A percentile compares a stretch with the other conserved stretches of the same genome.
Evolutionary conservation across 2,113 vertebrate species (phyloP).

Genomic region (Corvus cornix): DNA sequence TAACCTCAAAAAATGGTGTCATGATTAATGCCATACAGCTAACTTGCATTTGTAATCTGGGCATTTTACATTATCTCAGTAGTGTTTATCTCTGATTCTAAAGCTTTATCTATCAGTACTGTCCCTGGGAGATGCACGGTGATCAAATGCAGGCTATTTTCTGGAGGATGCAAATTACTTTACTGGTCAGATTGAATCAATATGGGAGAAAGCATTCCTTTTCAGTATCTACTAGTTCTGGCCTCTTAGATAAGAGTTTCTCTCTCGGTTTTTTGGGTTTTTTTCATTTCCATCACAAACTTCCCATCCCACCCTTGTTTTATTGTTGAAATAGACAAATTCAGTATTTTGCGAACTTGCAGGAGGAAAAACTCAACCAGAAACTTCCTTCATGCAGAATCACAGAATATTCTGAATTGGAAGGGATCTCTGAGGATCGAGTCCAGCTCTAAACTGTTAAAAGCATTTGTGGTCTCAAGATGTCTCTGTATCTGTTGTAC

Average conservation of each 20-base stretch:
- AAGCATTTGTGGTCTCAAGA: neutral
- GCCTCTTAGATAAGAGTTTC: neutral
- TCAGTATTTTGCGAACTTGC: neutral
- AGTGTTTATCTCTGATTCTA: neutral
- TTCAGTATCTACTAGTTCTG: neutral
- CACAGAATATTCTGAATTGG: neutral
- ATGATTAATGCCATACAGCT: neutral
- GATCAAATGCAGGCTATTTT: neutral
- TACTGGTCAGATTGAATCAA: neutral
- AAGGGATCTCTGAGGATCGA: neutral
- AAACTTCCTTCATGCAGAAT: neutral
- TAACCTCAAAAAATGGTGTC: neutral
- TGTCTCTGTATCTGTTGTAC: neutral
- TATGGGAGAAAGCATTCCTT: neutral
- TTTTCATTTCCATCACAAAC: neutral
- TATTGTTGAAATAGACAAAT: neutral
- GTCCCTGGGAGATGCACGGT: neutral
- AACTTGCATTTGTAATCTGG: neutral
- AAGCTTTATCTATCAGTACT: neutral
- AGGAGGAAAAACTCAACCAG: neutral
- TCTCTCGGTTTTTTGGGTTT: rapidly evolving
- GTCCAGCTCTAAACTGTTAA: neutral
- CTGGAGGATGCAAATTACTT: neutral
- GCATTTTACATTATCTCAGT: neutral
- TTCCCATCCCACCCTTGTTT: neutral